Evolutionary conservation across 2,113 vertebrate species (phyloP).

Genomic region (Chaetorhynchus papuensis): DNA sequence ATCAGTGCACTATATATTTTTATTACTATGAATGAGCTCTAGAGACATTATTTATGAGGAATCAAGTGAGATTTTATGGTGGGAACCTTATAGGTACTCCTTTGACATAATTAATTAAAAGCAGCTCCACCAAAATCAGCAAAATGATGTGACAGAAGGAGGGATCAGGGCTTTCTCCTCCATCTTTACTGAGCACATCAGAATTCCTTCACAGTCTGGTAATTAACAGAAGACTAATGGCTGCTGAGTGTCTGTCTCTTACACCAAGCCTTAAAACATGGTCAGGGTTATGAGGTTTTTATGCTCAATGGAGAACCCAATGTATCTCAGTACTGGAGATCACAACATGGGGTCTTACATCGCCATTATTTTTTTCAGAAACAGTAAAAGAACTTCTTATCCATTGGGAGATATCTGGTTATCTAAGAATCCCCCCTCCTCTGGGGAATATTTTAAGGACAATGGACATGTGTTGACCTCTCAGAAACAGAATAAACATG

Average conservation of each 20-base stretch:
- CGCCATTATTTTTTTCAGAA: fast-evolving
- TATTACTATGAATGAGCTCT: background rate
- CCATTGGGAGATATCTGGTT: background rate
- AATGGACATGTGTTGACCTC: background rate
- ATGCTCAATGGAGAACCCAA: background rate
- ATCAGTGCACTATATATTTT: background rate
- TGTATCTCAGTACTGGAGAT: background rate
- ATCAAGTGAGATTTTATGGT: background rate
- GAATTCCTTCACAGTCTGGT: background rate
- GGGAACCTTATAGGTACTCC: background rate
- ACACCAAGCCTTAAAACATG: background rate
- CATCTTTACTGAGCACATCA: background rate
- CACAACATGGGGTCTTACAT: background rate
- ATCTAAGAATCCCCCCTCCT: background rate
- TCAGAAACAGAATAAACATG: background rate
- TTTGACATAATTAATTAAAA: background rate
- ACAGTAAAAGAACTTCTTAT: background rate
- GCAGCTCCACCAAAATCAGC: background rate
- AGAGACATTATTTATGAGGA: background rate
- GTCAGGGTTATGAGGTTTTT: background rate
- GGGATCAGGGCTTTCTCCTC: background rate
- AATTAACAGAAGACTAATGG: background rate
- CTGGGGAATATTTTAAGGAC: background rate
- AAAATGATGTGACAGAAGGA: background rate
- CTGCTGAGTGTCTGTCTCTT: background rate